These are phyloP conservation scores for Saxidomus purpurata DNA, from an alignment of 1,140 invertebrate species.

Conservation along the genomic window DNA sequence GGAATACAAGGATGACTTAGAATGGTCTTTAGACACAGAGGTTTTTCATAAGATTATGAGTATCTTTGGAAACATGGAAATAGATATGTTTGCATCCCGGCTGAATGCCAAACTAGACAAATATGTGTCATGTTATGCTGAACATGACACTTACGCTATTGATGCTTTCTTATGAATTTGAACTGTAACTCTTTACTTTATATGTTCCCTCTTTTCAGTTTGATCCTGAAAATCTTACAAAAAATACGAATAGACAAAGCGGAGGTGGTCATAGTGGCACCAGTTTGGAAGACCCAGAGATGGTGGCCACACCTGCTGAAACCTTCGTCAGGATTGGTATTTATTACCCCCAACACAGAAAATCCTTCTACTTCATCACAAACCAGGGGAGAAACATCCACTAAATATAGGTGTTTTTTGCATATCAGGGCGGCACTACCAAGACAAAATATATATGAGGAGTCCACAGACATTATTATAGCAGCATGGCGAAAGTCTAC, in stretches of 20 bases:
- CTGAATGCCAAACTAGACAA: slow-evolving; percentile 6
- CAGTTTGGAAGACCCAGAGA: slow-evolving; percentile 66
- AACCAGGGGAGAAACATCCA: neutral
- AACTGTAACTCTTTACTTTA: slow-evolving; percentile 36
- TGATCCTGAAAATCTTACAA: slow-evolving; percentile 47
- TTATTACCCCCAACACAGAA: slow-evolving; percentile 11
- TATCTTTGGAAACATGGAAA: neutral
- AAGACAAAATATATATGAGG: neutral
- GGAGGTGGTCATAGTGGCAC: slow-evolving; percentile 50
- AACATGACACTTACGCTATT: slow-evolving; percentile 22
- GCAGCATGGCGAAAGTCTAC: neutral
- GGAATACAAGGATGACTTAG: slow-evolving; percentile 54
- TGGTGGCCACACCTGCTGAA: slow-evolving; percentile 64
- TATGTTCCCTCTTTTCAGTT: slow-evolving; percentile 71
- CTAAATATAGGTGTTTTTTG: neutral
- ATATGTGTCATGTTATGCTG: slow-evolving; percentile 30
- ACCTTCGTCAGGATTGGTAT: neutral
- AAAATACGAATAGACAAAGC: slow-evolving; percentile 64
- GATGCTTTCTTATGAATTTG: slow-evolving; percentile 61
- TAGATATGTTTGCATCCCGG: slow-evolving; percentile 28
- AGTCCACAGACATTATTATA: neutral
- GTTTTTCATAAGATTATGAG: slow-evolving; percentile 55
- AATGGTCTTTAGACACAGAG: slow-evolving; percentile 59
- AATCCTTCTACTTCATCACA: neutral
- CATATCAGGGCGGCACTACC: neutral